These are phyloP conservation scores for Oreochromis mossambicus DNA, from an alignment of 2,797 vertebrate genomes.

Conservation along the genomic window DNA sequence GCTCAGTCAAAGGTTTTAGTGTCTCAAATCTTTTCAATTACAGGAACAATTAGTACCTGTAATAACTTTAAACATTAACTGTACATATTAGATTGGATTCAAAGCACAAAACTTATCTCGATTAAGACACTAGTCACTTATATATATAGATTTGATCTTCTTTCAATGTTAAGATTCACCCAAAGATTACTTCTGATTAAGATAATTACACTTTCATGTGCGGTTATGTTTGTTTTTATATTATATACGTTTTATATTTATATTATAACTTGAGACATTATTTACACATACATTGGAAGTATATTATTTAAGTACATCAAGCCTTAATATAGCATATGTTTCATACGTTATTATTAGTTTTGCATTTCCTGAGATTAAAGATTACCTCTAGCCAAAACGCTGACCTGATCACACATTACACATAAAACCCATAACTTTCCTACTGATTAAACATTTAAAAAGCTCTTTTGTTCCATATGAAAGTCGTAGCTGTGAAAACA, in stretches of 20 bases:
- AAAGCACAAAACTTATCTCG: not conserved
- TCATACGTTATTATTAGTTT: not conserved
- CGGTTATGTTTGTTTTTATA: not conserved
- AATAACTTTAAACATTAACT: conserved; percentile 1
- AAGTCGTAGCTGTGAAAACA: not conserved
- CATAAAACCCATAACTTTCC: not conserved
- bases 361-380: conserved; percentile 48
- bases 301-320: not conserved
- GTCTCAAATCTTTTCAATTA: not conserved
- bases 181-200: not conserved
- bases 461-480: not conserved
- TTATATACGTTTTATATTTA: not conserved
- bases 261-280: not conserved
- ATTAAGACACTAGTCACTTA: not conserved
- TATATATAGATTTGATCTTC: not conserved
- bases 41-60: not conserved
- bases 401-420: not conserved
- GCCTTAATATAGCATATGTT: not conserved
- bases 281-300: not conserved
- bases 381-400: not conserved
- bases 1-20: not conserved
- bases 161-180: not conserved
- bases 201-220: not conserved
- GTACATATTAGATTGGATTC: not conserved
- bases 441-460: not conserved